These are phyloP conservation scores for Rhinolophus sinicus DNA, from an alignment of 2,113 vertebrate species.

Conservation along the genomic window DNA sequence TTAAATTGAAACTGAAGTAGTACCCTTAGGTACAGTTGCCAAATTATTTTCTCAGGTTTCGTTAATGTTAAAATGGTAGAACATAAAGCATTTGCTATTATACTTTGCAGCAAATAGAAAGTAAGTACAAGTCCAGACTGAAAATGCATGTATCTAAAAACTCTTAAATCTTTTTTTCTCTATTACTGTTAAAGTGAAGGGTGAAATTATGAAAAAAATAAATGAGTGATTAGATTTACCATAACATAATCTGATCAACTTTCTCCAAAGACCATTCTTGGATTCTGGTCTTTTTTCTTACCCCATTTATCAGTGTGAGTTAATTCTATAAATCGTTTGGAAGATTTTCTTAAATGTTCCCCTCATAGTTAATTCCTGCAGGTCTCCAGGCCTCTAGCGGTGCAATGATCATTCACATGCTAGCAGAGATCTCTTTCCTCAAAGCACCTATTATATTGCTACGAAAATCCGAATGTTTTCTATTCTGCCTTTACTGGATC, in stretches of 20 bases:
- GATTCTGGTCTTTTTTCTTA: neutral
- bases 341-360: neutral
- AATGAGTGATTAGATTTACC: neutral
- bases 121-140: neutral
- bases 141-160: neutral
- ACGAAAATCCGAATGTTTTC: neutral
- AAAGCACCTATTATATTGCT: neutral
- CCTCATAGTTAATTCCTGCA: neutral
- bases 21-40: neutral
- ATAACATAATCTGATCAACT: neutral
- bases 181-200: neutral
- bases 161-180: neutral
- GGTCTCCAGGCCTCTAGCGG: neutral
- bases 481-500: neutral
- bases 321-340: neutral
- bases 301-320: neutral
- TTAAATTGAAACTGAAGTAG: neutral
- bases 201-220: neutral
- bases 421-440: neutral
- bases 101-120: neutral
- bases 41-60: neutral
- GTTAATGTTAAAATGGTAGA: neutral
- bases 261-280: neutral
- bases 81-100: neutral
- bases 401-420: neutral